A percentile compares a stretch with the other conserved stretches of the same genome.
These are phyloP conservation scores for Pithys albifrons DNA, from an alignment of 2,113 vertebrate genomes.

Conservation along the genomic window DNA sequence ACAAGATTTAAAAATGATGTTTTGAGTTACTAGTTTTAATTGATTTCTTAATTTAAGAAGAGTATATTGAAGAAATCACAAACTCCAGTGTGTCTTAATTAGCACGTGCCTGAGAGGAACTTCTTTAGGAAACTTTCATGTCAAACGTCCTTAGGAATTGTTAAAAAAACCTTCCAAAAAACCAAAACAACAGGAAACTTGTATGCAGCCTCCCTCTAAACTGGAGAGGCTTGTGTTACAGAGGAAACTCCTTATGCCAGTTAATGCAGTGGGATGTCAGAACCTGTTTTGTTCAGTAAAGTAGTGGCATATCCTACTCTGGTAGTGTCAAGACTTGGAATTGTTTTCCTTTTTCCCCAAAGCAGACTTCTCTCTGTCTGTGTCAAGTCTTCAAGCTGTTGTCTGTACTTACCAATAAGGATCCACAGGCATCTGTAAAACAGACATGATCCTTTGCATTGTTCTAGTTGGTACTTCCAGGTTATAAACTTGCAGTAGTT, in stretches of 20 bases:
- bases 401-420: not conserved
- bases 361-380: not conserved
- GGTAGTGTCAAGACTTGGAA: not conserved
- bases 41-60: not conserved
- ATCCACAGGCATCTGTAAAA: not conserved
- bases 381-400: not conserved
- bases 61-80: not conserved
- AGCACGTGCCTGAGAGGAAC: not conserved
- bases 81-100: not conserved
- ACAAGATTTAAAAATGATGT: not conserved
- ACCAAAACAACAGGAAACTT: not conserved
- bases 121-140: not conserved
- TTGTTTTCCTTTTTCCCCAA: not conserved
- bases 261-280: not conserved
- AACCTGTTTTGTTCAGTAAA: not conserved
- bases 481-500: not conserved
- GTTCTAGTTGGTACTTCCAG: not conserved
- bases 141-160: not conserved
- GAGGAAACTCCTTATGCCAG: not conserved
- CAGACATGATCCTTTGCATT: not conserved
- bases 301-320: not conserved
- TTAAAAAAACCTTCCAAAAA: accelerated
- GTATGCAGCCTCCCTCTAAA: not conserved
- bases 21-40: not conserved
- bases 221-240: not conserved